A percentile compares a stretch with the other conserved stretches of the same genome.
phyloP scores from a whole-genome alignment of 2,113 vertebrate species.

The Calonectris borealis region DNA sequence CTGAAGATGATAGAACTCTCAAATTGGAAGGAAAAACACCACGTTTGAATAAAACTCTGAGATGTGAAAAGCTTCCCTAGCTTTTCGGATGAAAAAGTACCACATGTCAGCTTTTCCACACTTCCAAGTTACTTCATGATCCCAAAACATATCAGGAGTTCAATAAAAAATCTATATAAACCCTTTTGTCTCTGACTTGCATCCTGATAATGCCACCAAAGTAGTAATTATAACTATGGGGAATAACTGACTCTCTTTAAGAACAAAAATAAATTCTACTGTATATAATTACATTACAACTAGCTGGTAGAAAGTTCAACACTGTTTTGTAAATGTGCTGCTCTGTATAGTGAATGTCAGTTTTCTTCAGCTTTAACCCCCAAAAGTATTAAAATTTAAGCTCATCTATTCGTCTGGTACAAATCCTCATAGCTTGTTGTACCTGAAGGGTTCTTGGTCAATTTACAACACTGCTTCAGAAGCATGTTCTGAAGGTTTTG shows the following conservation, averaged over 20 bases:
- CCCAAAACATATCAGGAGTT: background rate
- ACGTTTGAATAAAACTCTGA: background rate
- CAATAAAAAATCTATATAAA: background rate
- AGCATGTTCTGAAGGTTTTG: background rate
- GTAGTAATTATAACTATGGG: background rate
- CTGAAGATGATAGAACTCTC: background rate
- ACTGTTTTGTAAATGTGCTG: background rate
- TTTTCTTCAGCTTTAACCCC: background rate
- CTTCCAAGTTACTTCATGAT: background rate
- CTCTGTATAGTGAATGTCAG: background rate
- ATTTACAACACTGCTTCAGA: background rate
- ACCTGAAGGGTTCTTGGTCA: background rate
- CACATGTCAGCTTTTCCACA: background rate
- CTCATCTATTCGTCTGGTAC: background rate
- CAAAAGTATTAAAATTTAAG: background rate
- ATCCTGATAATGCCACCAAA: background rate
- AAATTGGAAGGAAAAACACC: background rate
- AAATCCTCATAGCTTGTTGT: background rate
- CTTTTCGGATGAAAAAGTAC: background rate
- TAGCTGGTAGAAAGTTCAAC: background rate
- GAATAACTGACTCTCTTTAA: background rate
- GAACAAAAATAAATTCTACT: background rate
- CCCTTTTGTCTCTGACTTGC: background rate
- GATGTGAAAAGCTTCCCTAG: background rate
- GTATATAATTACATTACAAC: background rate